Conservation (phyloP, 1,140 invertebrate species). For the Homarus americanus region DNA sequence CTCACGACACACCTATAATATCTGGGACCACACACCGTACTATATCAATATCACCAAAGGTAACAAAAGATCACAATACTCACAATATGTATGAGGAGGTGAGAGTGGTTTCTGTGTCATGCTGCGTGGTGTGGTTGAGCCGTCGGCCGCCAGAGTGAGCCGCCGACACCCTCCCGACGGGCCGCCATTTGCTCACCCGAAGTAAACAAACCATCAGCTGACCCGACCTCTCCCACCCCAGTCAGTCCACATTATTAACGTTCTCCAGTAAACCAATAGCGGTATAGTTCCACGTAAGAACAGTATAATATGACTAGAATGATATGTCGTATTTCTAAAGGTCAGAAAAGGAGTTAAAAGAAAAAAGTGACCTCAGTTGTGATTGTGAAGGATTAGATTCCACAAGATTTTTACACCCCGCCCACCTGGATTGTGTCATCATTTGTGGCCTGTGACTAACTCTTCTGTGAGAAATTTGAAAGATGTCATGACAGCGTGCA, state of each 20-base stretch:
- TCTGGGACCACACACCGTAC: slow-evolving; percentile 39
- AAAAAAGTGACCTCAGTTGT: not conserved
- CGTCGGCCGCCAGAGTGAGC: slow-evolving; percentile 31
- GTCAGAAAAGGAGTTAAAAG: not conserved
- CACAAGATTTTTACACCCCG: not conserved
- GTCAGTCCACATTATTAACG: not conserved
- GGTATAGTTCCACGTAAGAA: not conserved
- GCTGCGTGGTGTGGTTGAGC: slow-evolving; percentile 9
- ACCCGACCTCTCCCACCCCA: not conserved
- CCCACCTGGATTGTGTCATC: not conserved
- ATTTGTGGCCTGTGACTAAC: too few species aligned
- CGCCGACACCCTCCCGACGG: not conserved
- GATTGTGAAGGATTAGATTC: slow-evolving; percentile 1
- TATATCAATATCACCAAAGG: not conserved
- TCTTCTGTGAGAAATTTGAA: too few species aligned
- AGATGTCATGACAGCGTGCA: too few species aligned
- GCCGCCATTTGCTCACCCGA: slow-evolving; percentile 20
- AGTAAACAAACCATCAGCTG: slow-evolving; percentile 50
- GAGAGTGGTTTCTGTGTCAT: slow-evolving; percentile 44
- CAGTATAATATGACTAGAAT: not conserved
- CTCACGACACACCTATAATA: slow-evolving; percentile 4
- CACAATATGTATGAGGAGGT: slow-evolving; percentile 28
- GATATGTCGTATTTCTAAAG: not conserved
- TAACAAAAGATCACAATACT: slow-evolving; percentile 11
- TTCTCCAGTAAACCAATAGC: not conserved